These are phyloP conservation scores for Myocastor coypus DNA, from an alignment of 2,113 vertebrate genomes.

Conservation along the genomic window DNA sequence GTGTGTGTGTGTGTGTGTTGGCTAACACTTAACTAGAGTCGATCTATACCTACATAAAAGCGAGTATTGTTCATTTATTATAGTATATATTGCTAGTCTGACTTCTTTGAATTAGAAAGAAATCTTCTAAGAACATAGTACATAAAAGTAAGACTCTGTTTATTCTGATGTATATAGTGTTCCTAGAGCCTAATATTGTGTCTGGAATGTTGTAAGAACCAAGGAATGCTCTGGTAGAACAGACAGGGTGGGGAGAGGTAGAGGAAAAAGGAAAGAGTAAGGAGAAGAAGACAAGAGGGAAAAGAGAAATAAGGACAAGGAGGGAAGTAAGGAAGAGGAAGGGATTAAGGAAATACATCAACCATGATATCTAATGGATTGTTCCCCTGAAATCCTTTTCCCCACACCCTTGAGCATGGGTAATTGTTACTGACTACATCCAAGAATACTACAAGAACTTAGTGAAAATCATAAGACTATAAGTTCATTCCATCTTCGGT, in stretches of 20 bases:
- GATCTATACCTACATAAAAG: not conserved
- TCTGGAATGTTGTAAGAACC: not conserved
- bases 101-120: constrained; percentile 22
- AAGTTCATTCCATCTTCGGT: not conserved
- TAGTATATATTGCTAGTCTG: not conserved
- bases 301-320: accelerated
- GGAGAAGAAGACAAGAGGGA: accelerated
- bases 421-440: not conserved
- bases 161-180: not conserved
- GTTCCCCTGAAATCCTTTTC: not conserved
- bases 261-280: too few relatives aligned
- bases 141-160: not conserved
- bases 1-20: not conserved
- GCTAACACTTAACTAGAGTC: not conserved
- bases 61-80: constrained; percentile 3
- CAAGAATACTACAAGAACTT: constrained; percentile 9
- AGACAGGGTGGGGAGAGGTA: too few relatives aligned
- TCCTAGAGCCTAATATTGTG: not conserved
- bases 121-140: not conserved
- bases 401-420: not conserved
- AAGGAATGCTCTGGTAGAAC: not conserved
- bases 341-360: not conserved
- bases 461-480: not conserved
- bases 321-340: accelerated
- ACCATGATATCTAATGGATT: not conserved